A percentile compares a stretch with the other conserved stretches of the same genome.
Conservation (phyloP, 2,113 vertebrate genomes). For the human (Homo sapiens) region DNA sequence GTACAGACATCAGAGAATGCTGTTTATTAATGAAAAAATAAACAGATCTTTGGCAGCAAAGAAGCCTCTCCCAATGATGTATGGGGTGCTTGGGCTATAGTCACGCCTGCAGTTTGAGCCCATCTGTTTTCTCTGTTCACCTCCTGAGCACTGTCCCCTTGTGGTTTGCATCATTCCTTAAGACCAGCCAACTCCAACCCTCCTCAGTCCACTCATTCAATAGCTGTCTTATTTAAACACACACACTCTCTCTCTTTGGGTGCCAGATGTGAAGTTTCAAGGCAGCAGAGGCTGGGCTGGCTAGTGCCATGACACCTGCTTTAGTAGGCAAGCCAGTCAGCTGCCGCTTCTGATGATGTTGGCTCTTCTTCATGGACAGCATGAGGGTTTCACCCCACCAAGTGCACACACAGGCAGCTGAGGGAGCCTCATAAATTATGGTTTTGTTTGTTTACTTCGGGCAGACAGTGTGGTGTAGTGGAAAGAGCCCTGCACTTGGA, state of each 20-base stretch:
- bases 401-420: slow-evolving; percentile 69
- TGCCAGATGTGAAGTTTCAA: slow-evolving; percentile 76
- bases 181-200: slow-evolving; percentile 54
- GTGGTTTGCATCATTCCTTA: slow-evolving; percentile 67
- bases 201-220: slow-evolving; percentile 56
- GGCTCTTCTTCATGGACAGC: slow-evolving; percentile 70
- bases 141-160: slow-evolving; percentile 49
- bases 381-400: slow-evolving; percentile 66
- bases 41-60: slow-evolving; percentile 10
- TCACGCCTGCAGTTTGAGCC: slow-evolving; percentile 44
- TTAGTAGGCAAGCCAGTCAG: slow-evolving; percentile 73
- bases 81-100: slow-evolving; percentile 27
- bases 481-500: slow-evolving; percentile 62
- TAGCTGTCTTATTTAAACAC: slow-evolving; percentile 71
- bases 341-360: slow-evolving; percentile 75
- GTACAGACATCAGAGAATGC: neutral
- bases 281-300: slow-evolving; percentile 59
- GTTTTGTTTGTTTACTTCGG: slow-evolving; percentile 76
- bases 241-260: slow-evolving; percentile 45
- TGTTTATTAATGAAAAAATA: slow-evolving; percentile 31
- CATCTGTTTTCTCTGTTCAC: slow-evolving; percentile 65
- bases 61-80: neutral
- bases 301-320: slow-evolving; percentile 71
- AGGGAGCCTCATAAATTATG: slow-evolving; percentile 77
- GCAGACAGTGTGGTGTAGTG: slow-evolving; percentile 61